Conservation (phyloP, 2,113 vertebrate species). For the Catharus bicknelli region DNA sequence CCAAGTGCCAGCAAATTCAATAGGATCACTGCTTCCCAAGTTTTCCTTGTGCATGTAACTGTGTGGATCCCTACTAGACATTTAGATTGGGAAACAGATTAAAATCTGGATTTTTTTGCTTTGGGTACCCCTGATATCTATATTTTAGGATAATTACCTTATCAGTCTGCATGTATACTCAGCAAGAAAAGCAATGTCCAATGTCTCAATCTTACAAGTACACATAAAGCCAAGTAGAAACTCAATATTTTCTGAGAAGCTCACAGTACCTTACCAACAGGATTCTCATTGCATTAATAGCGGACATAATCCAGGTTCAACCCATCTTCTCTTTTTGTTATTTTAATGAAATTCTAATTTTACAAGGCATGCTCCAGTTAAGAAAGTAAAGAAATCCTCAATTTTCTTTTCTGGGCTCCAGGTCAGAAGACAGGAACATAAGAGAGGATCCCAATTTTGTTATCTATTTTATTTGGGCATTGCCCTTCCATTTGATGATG, state of each 20-base stretch:
- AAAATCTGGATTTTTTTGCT: background rate
- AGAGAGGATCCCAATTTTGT: background rate
- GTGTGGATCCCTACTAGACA: background rate
- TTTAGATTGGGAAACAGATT: background rate
- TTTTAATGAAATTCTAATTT: background rate
- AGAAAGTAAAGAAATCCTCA: background rate
- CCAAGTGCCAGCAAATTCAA: background rate
- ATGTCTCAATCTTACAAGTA: background rate
- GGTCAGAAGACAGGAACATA: background rate
- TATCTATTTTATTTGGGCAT: background rate
- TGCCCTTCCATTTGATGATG: background rate
- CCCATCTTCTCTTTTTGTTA: background rate
- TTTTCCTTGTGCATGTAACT: background rate
- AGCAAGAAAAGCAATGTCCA: background rate
- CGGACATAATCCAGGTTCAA: background rate
- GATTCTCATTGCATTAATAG: background rate
- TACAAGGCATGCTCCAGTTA: background rate
- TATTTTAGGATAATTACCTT: background rate
- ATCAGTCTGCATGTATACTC: background rate
- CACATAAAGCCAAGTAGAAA: background rate
- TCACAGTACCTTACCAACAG: background rate
- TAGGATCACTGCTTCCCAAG: background rate
- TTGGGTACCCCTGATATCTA: background rate
- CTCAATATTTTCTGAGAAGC: background rate
- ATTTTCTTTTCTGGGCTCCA: background rate